Percentiles rank a stretch among this genome's conserved stretches.
Conservation (phyloP, 2,113 vertebrate genomes). For the Siphamia tubifer region DNA sequence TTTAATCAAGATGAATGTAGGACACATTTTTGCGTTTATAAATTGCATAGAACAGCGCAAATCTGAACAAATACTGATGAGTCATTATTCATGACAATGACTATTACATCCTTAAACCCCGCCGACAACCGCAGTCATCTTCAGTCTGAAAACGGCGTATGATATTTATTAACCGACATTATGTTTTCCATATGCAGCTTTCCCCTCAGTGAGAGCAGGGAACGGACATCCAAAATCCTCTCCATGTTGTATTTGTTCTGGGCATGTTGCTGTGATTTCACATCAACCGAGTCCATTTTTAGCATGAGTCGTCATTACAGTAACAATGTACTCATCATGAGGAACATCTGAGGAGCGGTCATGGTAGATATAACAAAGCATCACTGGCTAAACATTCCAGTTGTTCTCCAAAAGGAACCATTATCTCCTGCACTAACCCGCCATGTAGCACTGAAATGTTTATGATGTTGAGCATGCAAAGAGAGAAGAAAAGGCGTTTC, state of each 20-base stretch:
- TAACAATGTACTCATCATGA: slow-evolving; percentile 34
- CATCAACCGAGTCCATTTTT: slow-evolving; percentile 34
- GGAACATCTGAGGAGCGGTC: slow-evolving; percentile 46
- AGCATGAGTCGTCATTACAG: slow-evolving; percentile 22
- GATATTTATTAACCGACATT: slow-evolving; percentile 49
- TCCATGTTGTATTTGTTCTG: slow-evolving; percentile 47
- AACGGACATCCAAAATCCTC: slow-evolving; percentile 27
- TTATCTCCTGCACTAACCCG: slow-evolving; percentile 32
- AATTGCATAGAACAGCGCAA: background rate
- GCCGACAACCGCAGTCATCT: slow-evolving; percentile 43
- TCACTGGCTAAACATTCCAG: slow-evolving; percentile 42
- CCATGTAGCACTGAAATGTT: background rate
- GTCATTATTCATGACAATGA: slow-evolving; percentile 49
- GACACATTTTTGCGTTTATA: background rate
- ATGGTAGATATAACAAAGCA: slow-evolving; percentile 43
- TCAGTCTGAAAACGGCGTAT: slow-evolving; percentile 20
- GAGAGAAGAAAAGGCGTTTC: background rate
- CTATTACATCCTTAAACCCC: slow-evolving; percentile 34
- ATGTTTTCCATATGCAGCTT: slow-evolving; percentile 55
- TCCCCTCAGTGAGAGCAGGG: slow-evolving; percentile 9
- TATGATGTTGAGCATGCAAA: slow-evolving; percentile 6
- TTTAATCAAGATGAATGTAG: slow-evolving; percentile 23
- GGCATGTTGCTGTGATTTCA: slow-evolving; percentile 44
- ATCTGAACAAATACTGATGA: slow-evolving; percentile 22
- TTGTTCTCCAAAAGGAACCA: slow-evolving; percentile 22